Conservation (phyloP, 2,797 vertebrate species). For the Garrulus glandarius region DNA sequence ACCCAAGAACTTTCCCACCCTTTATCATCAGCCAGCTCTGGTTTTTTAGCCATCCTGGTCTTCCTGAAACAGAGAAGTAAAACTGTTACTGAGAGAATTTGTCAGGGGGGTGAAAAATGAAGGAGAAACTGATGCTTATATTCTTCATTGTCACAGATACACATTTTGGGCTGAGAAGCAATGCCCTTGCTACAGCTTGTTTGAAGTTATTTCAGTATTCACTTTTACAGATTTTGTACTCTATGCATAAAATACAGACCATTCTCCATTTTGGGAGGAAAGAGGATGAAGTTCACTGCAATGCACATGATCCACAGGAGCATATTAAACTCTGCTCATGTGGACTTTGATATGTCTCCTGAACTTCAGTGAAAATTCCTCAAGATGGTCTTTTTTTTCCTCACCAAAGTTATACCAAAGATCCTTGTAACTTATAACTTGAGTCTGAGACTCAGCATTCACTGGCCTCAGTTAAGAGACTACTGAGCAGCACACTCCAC, state of each 20-base stretch:
- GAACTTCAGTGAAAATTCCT: not conserved
- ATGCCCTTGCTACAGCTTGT: not conserved
- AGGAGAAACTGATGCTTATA: not conserved
- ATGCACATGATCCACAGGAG: not conserved
- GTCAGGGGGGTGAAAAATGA: not conserved
- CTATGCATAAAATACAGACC: not conserved
- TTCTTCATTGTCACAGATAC: not conserved
- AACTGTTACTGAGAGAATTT: not conserved
- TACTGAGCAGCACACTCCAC: not conserved
- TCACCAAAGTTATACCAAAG: not conserved
- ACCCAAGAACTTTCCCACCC: not conserved
- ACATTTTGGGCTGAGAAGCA: not conserved
- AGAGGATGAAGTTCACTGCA: not conserved
- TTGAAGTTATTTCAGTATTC: not conserved
- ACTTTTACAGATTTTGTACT: not conserved
- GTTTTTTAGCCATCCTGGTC: not conserved
- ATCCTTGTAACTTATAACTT: not conserved
- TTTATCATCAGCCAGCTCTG: not conserved
- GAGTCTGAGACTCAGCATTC: not conserved
- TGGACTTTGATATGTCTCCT: not conserved
- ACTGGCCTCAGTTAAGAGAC: not conserved
- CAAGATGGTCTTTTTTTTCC: not conserved
- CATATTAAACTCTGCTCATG: not conserved
- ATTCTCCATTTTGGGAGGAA: not conserved
- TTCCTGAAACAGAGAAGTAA: not conserved